Percentiles rank a stretch among this genome's conserved stretches.
Evolutionary conservation across 2,113 vertebrate genomes (phyloP).

Genomic region (Prionailurus viverrinus): DNA sequence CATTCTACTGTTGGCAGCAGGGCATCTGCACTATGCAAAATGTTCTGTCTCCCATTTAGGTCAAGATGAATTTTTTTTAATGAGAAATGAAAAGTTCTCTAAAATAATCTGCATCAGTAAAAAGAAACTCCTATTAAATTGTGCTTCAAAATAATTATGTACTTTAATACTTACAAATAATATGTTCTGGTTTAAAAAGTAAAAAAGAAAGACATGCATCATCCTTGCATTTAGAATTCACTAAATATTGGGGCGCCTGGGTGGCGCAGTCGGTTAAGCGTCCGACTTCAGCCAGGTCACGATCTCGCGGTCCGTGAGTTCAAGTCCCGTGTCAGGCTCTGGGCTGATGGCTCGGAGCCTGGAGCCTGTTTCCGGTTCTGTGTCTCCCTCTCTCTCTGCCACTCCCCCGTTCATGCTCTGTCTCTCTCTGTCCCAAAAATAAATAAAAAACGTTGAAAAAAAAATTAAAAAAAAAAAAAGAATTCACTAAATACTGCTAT

Average conservation of each 20-base stretch:
- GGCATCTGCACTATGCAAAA: no score
- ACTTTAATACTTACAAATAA: background rate
- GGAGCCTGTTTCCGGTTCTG: no score
- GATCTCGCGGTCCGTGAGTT: no score
- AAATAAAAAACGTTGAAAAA: no score
- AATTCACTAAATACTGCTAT: background rate
- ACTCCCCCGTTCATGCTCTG: no score
- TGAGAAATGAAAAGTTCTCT: background rate
- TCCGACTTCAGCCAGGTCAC: no score
- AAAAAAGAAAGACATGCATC: background rate
- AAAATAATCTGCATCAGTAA: background rate
- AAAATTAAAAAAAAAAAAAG: background rate
- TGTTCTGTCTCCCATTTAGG: background rate
- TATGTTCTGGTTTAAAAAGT: background rate
- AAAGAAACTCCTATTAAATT: background rate
- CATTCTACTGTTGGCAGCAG: accelerated
- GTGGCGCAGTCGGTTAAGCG: no score
- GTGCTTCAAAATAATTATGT: background rate
- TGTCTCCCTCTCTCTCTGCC: no score
- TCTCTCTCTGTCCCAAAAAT: no score
- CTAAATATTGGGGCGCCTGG: no score
- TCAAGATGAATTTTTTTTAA: background rate
- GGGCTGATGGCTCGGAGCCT: no score
- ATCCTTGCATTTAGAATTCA: background rate
- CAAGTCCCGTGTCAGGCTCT: no score